These are phyloP conservation scores for Scolanthus callimorphus DNA, from an alignment of 92 coral and sea anemone genomes.

Conservation along the genomic window DNA sequence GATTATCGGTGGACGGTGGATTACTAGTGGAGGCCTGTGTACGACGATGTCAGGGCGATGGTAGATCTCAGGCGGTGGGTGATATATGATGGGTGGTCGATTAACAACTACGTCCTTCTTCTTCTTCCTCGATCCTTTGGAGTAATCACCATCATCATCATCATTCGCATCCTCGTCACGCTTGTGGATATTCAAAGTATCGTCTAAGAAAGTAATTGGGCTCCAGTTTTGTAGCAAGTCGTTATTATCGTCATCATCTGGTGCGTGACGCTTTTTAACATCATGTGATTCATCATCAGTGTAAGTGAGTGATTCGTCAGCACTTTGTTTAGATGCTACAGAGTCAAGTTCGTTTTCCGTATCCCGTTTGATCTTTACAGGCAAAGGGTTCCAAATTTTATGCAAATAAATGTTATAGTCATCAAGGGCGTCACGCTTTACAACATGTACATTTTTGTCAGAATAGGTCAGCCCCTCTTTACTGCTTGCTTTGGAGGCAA, in stretches of 20 bases:
- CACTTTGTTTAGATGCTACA: conserved; percentile 20
- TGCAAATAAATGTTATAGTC: conserved; percentile 6
- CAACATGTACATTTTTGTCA: conserved; percentile 6
- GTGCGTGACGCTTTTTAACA: conserved; percentile 49
- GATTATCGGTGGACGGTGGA: conserved; percentile 95
- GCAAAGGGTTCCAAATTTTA: conserved; percentile 11
- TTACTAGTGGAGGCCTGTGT: conserved; percentile 98
- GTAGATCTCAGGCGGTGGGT: conserved; percentile 97
- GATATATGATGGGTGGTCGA: conserved; percentile 97
- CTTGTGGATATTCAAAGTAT: not conserved
- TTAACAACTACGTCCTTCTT: conserved; percentile 97
- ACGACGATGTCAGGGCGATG: conserved; percentile 98
- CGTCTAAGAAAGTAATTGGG: not conserved
- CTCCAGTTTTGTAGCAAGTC: conserved; percentile 18
- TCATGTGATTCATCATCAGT: conserved; percentile 12
- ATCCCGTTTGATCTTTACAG: not conserved
- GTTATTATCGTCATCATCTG: conserved; percentile 3
- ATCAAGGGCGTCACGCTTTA: conserved; percentile 50
- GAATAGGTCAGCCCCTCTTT: conserved; percentile 52
- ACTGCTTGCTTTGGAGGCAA: conserved; percentile 63
- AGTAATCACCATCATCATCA: not conserved
- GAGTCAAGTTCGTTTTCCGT: conserved; percentile 16
- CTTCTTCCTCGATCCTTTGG: conserved; percentile 26
- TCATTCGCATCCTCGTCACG: conserved; percentile 14
- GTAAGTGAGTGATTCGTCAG: not conserved